Evolutionary conservation across 2,888 invertebrate species (phyloP).

Genomic region (Perithous albicinctus): DNA sequence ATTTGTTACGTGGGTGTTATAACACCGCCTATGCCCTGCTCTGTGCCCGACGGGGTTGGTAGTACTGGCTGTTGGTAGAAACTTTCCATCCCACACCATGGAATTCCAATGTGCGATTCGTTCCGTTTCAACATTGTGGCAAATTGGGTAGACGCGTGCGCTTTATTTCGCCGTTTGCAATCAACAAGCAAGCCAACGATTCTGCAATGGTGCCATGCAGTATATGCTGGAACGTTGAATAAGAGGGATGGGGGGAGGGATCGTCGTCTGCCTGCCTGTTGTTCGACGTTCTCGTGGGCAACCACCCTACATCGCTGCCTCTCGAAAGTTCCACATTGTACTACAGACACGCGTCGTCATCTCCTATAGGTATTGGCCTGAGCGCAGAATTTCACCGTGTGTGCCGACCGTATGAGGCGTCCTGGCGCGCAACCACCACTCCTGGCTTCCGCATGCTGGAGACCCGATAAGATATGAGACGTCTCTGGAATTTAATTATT

Average conservation of each 20-base stretch:
- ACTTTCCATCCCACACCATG: not conserved
- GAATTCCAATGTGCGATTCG: conserved; percentile 26
- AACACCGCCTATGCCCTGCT: not conserved
- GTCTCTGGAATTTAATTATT: conserved; percentile 74
- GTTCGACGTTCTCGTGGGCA: conserved; percentile 35
- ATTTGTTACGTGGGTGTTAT: conserved; percentile 1
- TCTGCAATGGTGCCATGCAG: not conserved
- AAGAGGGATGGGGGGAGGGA: not conserved
- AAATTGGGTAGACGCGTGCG: conserved; percentile 59
- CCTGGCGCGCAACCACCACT: not conserved
- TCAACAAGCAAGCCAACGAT: conserved; percentile 21
- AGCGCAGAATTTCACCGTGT: conserved; percentile 28
- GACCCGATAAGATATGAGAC: conserved; percentile 72
- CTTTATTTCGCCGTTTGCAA: conserved; percentile 61
- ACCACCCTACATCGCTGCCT: not conserved
- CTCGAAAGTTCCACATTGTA: conserved; percentile 33
- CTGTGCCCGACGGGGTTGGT: not conserved
- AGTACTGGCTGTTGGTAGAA: not conserved
- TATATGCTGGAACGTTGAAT: no score
- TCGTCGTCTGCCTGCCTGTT: conserved; percentile 33
- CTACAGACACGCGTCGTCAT: conserved; percentile 55
- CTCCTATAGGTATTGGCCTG: conserved; percentile 43
- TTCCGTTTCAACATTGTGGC: conserved; percentile 39
- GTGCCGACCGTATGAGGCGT: conserved; percentile 15
- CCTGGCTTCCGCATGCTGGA: conserved; percentile 16